A percentile compares a stretch with the other conserved stretches of the same genome.
Evolutionary conservation across 2,797 vertebrate species (phyloP).

Genomic region (Ataeniobius toweri): DNA sequence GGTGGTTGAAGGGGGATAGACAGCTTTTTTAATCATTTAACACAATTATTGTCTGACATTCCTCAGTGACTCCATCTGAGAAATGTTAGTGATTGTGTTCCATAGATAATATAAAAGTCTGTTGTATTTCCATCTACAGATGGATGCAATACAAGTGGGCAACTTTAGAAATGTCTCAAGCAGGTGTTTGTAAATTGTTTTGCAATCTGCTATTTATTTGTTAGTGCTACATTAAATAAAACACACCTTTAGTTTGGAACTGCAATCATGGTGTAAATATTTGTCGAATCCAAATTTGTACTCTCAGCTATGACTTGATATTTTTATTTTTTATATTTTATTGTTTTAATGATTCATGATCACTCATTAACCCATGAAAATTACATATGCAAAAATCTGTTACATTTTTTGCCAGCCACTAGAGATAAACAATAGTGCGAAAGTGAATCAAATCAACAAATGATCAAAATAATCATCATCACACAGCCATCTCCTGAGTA

Average conservation of each 20-base stretch:
- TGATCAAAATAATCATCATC: neutral
- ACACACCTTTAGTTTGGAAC: neutral
- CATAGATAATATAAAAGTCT: slow-evolving; percentile 45
- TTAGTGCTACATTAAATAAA: slow-evolving; percentile 3
- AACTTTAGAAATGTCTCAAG: slow-evolving; percentile 15
- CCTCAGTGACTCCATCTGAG: slow-evolving; percentile 41
- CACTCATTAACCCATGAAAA: slow-evolving; percentile 1
- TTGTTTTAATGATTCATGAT: neutral
- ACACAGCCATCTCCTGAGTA: slow-evolving; percentile 4
- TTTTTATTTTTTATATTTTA: neutral
- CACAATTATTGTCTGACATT: slow-evolving; percentile 49
- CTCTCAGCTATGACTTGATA: neutral
- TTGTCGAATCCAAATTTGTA: neutral
- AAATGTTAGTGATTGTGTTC: slow-evolving; percentile 29
- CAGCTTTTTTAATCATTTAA: slow-evolving; percentile 32
- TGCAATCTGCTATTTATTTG: slow-evolving; percentile 25
- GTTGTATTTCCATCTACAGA: slow-evolving; percentile 38
- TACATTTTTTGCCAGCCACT: neutral
- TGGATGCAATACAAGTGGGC: slow-evolving; percentile 21
- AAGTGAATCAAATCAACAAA: slow-evolving; percentile 6
- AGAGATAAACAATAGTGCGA: slow-evolving; percentile 3
- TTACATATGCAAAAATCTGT: neutral
- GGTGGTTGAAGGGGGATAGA: neutral
- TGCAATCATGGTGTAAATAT: neutral
- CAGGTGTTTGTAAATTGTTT: slow-evolving; percentile 33